A percentile compares a stretch with the other conserved stretches of the same genome.
phyloP scores from a whole-genome alignment of 37 sponge, comb jelly and placozoan genomes.

The Amphimedon queenslandica region DNA sequence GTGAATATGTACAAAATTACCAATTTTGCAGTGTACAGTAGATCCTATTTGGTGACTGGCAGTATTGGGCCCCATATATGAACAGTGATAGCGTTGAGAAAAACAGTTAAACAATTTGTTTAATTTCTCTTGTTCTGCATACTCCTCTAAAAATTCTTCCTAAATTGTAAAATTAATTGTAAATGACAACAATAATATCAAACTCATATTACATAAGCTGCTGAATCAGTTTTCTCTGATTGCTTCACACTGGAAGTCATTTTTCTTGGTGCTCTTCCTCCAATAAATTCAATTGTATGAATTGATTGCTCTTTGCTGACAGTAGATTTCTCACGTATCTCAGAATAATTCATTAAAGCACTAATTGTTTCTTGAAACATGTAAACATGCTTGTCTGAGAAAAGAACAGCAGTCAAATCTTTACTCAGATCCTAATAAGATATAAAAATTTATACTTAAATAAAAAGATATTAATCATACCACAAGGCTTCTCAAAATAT shows the following conservation, averaged over 20 bases:
- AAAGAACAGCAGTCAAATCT: neutral
- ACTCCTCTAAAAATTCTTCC: neutral
- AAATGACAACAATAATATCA: too few species aligned
- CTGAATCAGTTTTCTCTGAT: neutral
- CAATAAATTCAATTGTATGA: too few species aligned
- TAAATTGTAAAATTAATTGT: too few species aligned
- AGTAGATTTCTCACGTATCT: too few species aligned
- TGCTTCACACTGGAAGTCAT: too few species aligned
- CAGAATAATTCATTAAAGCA: too few species aligned
- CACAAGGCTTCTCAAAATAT: neutral
- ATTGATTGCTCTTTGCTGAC: neutral
- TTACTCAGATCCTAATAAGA: neutral
- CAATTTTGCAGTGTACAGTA: neutral
- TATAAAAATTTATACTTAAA: too few species aligned
- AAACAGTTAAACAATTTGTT: constrained; percentile 45
- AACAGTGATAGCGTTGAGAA: constrained; percentile 19
- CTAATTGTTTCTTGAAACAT: neutral
- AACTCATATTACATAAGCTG: neutral
- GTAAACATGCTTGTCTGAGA: neutral
- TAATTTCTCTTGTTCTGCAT: constrained; percentile 31
- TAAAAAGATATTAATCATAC: neutral
- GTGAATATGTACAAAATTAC: neutral
- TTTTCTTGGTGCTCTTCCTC: too few species aligned
- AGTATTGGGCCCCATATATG: constrained; percentile 50
- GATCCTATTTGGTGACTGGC: constrained; percentile 40